Evolutionary conservation across 2,113 vertebrate genomes (phyloP).

Genomic region (Myotis lucifugus): DNA sequence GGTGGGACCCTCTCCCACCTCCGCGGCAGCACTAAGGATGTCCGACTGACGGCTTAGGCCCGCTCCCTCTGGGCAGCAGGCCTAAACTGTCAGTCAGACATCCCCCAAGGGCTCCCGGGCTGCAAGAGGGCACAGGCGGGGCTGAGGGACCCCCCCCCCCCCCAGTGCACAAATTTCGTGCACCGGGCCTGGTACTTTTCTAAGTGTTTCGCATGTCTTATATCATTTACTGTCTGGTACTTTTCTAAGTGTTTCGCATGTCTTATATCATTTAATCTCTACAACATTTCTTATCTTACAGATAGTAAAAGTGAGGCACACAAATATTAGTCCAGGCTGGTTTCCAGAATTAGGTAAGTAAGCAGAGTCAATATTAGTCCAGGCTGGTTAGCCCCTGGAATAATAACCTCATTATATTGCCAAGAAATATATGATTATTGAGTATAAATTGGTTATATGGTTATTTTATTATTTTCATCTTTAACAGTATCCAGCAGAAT

Average conservation of each 20-base stretch:
- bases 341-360: not conserved
- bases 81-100: no score
- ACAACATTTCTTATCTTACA: not conserved
- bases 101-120: no score
- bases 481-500: not conserved
- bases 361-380: not conserved
- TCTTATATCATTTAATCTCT: constrained; percentile 28
- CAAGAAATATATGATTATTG: constrained; percentile 17
- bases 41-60: no score
- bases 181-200: not conserved
- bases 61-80: no score
- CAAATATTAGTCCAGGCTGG: not conserved
- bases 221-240: not conserved
- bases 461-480: constrained; percentile 15
- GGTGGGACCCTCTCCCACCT: no score
- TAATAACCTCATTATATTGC: not conserved
- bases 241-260: not conserved
- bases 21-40: no score
- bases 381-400: not conserved
- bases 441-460: not conserved
- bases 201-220: constrained; percentile 1
- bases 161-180: no score
- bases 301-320: not conserved
- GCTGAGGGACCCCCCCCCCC: no score
- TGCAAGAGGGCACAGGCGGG: no score